These are phyloP conservation scores for Etheostoma perlongum DNA, from an alignment of 2,797 vertebrate genomes.

Conservation along the genomic window DNA sequence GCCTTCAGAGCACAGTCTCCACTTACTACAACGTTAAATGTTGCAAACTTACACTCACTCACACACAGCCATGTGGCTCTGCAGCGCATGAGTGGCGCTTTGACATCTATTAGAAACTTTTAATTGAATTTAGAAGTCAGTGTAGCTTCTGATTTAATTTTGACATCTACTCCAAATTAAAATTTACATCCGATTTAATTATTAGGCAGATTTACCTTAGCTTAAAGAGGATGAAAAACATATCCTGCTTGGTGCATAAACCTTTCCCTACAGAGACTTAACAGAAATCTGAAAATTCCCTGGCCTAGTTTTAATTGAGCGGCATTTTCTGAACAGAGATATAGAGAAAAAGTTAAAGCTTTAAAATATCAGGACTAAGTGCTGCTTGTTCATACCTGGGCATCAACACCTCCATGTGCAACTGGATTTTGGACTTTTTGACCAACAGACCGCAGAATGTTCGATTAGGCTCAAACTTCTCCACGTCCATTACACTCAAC, in stretches of 20 bases:
- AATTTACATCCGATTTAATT: conserved; percentile 18
- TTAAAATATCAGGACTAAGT: not conserved
- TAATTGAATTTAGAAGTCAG: conserved; percentile 35
- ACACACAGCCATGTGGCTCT: not conserved
- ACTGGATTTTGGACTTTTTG: too few relatives aligned
- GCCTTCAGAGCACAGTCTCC: conserved; percentile 11
- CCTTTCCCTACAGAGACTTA: conserved; percentile 14
- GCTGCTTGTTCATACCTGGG: not conserved
- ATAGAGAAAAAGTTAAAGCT: not conserved
- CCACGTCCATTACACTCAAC: too few relatives aligned
- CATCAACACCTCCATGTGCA: too few relatives aligned
- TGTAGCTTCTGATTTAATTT: conserved; percentile 23
- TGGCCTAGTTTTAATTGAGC: conserved; percentile 19
- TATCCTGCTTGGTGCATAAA: not conserved
- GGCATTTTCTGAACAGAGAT: not conserved
- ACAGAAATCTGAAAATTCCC: not conserved
- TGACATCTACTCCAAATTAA: conserved; percentile 19
- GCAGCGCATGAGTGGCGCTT: conserved; percentile 4
- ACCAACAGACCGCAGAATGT: too few relatives aligned
- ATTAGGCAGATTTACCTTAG: conserved; percentile 22
- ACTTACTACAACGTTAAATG: conserved; percentile 17
- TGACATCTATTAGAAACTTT: conserved; percentile 32
- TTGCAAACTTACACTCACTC: not conserved
- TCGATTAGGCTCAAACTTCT: too few relatives aligned
- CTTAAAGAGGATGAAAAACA: conserved; percentile 35